Evolutionary conservation across 92 coral and sea anemone species (phyloP), one percentile per base, ranked within the genome.

Genomic region (Epizoanthus fatuus): DNA sequence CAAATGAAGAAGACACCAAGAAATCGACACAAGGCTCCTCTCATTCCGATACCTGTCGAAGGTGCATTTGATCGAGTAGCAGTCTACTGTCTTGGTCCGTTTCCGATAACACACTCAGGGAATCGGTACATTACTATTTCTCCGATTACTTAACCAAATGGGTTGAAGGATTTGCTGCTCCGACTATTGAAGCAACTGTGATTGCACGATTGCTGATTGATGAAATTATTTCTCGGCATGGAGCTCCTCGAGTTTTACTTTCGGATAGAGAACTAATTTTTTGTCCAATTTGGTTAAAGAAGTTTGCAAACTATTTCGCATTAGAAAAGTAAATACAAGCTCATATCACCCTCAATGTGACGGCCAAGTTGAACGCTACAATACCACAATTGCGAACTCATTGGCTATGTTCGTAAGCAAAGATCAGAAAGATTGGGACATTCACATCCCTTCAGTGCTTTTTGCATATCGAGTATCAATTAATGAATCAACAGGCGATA

Each of bases 161-260:
- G 98, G 90, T 86, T 6, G 98, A 94, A 56, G 91, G 79, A 15
- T 94, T 94, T 37, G 67, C 95, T 4, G 87, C 89, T 4, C 76
- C 81, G 14, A 73, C 81, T 66, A 77, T 83, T 0, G 93, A 91
- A 0, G 93, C 98, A 1, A 3, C 76, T 4, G 86, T 84, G 11
- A 87, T 89, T 16, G 98, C 91, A 17, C 70, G 85, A 16, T 25
- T 91, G 4, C 53, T 91, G 15, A 83, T 83, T 3, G 73, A 88
- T 8, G 93, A 94, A 44, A 75, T 90, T 1, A 86, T 90, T 17
- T 73, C 90, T 6, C 15, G 93, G 3, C 90, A 90, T 59, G 86
- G 90, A 0, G 79, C 93, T 4, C 87, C 93, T 3, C 38, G 71
- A 5, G 62, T 87, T 2, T 14, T 90, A 32, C 62, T 90, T n/a